A percentile compares a stretch with the other conserved stretches of the same genome.
phyloP scores from a whole-genome alignment of 1,140 invertebrate genomes.

The Scaptomyza montana region DNA sequence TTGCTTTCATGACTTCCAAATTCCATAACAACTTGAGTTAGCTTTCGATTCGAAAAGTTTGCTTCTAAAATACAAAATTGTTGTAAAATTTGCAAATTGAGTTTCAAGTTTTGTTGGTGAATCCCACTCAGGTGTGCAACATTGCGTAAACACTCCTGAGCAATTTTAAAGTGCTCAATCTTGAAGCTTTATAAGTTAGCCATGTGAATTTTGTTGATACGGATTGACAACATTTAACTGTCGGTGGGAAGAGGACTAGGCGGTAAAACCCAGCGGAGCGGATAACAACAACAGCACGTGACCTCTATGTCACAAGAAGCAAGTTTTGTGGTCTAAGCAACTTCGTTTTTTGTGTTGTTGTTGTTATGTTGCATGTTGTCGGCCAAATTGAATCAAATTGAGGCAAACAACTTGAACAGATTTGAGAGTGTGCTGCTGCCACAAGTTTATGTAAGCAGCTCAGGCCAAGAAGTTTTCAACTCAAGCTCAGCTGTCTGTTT shows the following conservation, averaged over 20 bases:
- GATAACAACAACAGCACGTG: slow-evolving; percentile 58
- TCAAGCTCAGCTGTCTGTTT: slow-evolving; percentile 28
- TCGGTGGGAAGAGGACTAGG: not conserved
- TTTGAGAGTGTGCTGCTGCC: slow-evolving; percentile 55
- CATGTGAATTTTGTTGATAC: slow-evolving; percentile 57
- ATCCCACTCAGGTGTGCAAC: slow-evolving; percentile 27
- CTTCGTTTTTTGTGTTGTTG: slow-evolving; percentile 45
- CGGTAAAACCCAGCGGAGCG: not conserved
- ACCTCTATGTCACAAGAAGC: slow-evolving; percentile 57
- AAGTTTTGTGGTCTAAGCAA: slow-evolving; percentile 60
- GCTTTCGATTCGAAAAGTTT: slow-evolving; percentile 8
- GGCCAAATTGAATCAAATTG: slow-evolving; percentile 78
- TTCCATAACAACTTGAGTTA: slow-evolving; percentile 17
- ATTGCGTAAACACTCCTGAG: slow-evolving; percentile 14
- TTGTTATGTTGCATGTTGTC: slow-evolving; percentile 53
- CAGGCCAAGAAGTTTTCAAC: slow-evolving; percentile 55
- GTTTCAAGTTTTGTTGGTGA: slow-evolving; percentile 11
- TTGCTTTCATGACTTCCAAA: not conserved
- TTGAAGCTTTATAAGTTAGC: slow-evolving; percentile 39
- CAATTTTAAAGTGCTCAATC: not conserved
- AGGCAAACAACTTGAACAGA: slow-evolving; percentile 74
- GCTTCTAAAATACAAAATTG: not conserved
- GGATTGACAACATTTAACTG: slow-evolving; percentile 62
- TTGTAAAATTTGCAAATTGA: not conserved
- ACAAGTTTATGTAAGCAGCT: slow-evolving; percentile 47